Conservation (phyloP, 2,113 vertebrate species). For the Takifugu bimaculatus region DNA sequence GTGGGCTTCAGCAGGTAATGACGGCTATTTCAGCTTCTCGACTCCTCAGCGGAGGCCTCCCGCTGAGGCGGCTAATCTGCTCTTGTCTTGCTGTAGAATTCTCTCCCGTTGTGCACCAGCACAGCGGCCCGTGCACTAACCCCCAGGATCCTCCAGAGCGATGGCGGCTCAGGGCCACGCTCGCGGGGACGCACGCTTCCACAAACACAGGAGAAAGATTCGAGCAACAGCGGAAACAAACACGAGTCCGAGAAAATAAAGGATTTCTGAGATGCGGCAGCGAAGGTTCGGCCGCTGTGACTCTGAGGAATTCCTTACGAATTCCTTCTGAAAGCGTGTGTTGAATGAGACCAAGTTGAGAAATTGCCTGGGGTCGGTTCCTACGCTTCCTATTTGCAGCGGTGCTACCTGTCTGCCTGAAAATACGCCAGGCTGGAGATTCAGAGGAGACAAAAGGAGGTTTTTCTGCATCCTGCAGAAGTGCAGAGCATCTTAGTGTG, state of each 20-base stretch:
- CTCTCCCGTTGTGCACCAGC: constrained; percentile 47
- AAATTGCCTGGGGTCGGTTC: constrained; percentile 21
- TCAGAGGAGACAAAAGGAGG: constrained; percentile 15
- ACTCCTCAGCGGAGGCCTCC: constrained; percentile 56
- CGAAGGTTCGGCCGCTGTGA: constrained; percentile 18
- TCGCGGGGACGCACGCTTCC: constrained; percentile 30
- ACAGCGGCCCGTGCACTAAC: constrained; percentile 38
- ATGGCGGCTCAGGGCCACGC: neutral
- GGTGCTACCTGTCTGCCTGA: neutral
- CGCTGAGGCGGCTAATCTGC: constrained; percentile 63
- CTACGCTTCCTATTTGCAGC: neutral
- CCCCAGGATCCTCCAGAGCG: constrained; percentile 10
- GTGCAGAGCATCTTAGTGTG: constrained; percentile 38
- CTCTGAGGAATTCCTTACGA: constrained; percentile 5
- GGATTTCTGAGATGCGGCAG: constrained; percentile 3
- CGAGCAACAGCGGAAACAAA: constrained; percentile 11
- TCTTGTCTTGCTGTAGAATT: constrained; percentile 22
- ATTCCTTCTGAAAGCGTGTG: constrained; percentile 20
- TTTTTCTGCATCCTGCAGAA: constrained; percentile 37
- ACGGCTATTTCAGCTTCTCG: constrained; percentile 57
- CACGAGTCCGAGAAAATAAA: neutral
- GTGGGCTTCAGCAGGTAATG: constrained; percentile 62
- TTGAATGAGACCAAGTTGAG: constrained; percentile 29
- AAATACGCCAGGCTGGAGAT: neutral
- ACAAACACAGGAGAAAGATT: constrained; percentile 17